phyloP scores from a whole-genome alignment of 2,113 vertebrate genomes.

The Rhabdornis inornatus region DNA sequence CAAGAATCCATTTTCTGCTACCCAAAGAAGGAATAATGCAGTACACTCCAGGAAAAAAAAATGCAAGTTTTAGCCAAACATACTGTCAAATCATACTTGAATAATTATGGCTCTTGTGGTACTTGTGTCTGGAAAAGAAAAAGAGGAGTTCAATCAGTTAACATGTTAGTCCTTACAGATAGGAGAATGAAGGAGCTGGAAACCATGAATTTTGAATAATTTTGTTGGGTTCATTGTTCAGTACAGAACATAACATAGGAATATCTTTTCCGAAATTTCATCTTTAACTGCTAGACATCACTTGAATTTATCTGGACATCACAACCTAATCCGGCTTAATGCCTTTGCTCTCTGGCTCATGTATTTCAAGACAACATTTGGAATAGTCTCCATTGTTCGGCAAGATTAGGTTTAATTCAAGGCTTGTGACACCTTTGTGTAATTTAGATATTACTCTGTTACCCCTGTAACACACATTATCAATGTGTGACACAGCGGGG shows the following conservation, averaged over 20 bases:
- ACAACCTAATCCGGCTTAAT: neutral
- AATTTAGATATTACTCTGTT: neutral
- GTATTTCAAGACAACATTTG: neutral
- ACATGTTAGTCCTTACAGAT: neutral
- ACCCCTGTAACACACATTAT: neutral
- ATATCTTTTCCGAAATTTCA: neutral
- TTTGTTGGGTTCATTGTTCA: neutral
- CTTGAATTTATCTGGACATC: neutral
- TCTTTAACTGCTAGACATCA: neutral
- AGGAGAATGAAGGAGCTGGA: neutral
- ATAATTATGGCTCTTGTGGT: neutral
- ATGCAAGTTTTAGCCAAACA: neutral
- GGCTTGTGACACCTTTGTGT: neutral
- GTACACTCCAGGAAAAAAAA: neutral
- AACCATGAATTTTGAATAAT: neutral
- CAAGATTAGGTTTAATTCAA: neutral
- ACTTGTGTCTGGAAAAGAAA: neutral
- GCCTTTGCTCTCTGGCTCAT: neutral
- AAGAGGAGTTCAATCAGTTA: neutral
- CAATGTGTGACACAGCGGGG: neutral
- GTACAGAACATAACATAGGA: neutral
- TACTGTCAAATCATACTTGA: neutral
- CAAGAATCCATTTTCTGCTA: slow-evolving; percentile 13
- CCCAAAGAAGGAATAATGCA: slow-evolving; percentile 10
- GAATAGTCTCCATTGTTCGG: neutral